Base-by-base conservation (phyloP, 2,888 invertebrate species). In the Microplitis manilae region DNA sequence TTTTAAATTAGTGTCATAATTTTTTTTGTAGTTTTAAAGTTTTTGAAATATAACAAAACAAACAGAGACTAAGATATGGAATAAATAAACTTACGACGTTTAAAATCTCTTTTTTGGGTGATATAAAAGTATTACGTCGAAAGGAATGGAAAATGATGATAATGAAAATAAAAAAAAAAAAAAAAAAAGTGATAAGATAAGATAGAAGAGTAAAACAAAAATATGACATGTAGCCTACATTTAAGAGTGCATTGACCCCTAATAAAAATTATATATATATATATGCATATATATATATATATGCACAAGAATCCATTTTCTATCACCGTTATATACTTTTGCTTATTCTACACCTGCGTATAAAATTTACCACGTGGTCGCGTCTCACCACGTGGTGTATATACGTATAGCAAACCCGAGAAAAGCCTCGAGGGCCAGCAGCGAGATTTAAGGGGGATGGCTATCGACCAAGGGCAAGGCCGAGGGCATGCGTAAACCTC, bases 401-500 rank as follows among this genome's bases (percentile, higher is more conserved):
- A 38, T 40, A 62, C 40, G 41, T 67, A 69, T 65, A 70, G 50
- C 50, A 62, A 69, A 73, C 70, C 67, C 62, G 64, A 77, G 40
- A 65, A 62, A 67, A 73, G 20, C 30, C 73, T 50, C 41, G 72
- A 59, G 69, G 75, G 65, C 71, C 41, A 77, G 65, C 62, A 62
- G 15, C 50, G 4, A 20, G 59, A 64, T 65, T 67, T 69, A 68
- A 71, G 80, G 84, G 85, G 86, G 85, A 85, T 86, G 85, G 84
- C 83, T 88, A 87, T 87, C 87, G 88, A 88, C 84, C 88, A 88
- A 88, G 88, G 88, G 87, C 88, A 88, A 88, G 89, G 88, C 84
- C 86, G 82, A 80, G 84, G 82, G 83, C 84, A 84, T 83, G 84
- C 84, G 81, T 82, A 79, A 73, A 77, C 80, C 80, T 76, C 61